Conservation (phyloP, 2,888 invertebrate genomes). For the Dyspetes luteomarginatus region DNA sequence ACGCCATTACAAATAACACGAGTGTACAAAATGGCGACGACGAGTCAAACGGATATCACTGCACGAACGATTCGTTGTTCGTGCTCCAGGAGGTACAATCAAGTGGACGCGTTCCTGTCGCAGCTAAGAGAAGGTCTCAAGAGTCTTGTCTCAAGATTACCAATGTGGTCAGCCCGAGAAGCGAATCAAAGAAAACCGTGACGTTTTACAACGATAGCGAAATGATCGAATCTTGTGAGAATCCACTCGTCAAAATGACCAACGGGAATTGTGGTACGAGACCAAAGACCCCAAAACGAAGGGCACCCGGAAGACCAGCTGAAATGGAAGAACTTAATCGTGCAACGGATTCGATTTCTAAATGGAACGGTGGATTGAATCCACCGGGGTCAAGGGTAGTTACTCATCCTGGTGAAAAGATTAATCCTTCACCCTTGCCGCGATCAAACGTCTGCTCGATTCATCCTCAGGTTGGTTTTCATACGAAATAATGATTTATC, state of each 20-base stretch:
- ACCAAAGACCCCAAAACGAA: constrained; percentile 65
- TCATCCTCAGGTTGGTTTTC: constrained; percentile 64
- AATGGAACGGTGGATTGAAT: not conserved
- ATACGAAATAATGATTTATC: not conserved
- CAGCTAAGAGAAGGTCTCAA: constrained; percentile 53
- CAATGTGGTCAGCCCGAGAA: constrained; percentile 62
- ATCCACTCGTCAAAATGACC: not conserved
- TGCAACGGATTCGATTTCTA: constrained; percentile 41
- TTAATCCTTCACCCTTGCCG: constrained; percentile 24
- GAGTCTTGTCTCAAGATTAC: constrained; percentile 70
- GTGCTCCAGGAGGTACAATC: constrained; percentile 5
- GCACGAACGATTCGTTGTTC: constrained; percentile 9
- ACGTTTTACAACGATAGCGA: constrained; percentile 74
- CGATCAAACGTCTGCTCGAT: constrained; percentile 49
- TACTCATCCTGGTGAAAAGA: not conserved
- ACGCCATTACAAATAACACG: not conserved
- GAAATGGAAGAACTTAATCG: constrained; percentile 44
- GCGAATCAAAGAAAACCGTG: constrained; percentile 75
- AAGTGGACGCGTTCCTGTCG: constrained; percentile 19
- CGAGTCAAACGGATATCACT: not conserved
- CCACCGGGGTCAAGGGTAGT: not conserved
- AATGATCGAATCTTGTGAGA: constrained; percentile 65
- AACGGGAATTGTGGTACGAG: constrained; percentile 33
- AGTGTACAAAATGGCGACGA: not conserved
- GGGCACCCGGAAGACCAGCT: constrained; percentile 70